These are phyloP conservation scores for Artemia sp. DNA, from an alignment of 2,888 invertebrate genomes.

Conservation along the genomic window DNA sequence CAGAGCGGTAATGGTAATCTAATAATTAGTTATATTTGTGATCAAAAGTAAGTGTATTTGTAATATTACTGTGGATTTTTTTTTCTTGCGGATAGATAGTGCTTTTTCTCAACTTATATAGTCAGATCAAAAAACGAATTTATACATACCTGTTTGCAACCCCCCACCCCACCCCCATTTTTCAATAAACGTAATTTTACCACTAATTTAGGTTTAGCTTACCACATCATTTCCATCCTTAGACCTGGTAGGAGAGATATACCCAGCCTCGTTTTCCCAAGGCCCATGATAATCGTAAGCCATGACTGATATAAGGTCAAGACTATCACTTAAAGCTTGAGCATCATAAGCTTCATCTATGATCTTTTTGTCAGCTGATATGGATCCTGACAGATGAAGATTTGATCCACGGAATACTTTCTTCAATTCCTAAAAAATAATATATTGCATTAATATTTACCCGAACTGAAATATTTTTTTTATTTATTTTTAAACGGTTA, in stretches of 20 bases:
- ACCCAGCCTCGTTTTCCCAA: conserved; percentile 64
- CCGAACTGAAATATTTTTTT: too few relatives aligned
- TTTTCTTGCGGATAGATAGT: too few relatives aligned
- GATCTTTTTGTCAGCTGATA: conserved; percentile 79
- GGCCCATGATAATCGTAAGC: conserved; percentile 74
- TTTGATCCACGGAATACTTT: conserved; percentile 43
- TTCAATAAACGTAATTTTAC: not conserved
- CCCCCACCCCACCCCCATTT: not conserved
- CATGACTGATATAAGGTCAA: conserved; percentile 69
- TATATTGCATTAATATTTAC: not conserved
- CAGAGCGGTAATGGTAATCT: too few relatives aligned
- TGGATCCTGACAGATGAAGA: conserved; percentile 57
- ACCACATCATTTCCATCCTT: conserved; percentile 20
- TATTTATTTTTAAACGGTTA: too few relatives aligned
- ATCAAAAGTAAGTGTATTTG: too few relatives aligned
- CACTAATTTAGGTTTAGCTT: not conserved
- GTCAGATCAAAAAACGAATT: conserved; percentile 4
- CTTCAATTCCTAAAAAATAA: conserved; percentile 41
- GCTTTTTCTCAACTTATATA: not conserved
- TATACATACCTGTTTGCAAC: not conserved
- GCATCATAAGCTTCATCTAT: conserved; percentile 72
- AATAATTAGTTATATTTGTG: too few relatives aligned
- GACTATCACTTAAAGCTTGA: conserved; percentile 31
- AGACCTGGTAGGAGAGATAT: conserved; percentile 52
- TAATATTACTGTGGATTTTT: too few relatives aligned